Evolutionary conservation across 2,113 vertebrate genomes (phyloP).

Genomic region (Balaeniceps rex): DNA sequence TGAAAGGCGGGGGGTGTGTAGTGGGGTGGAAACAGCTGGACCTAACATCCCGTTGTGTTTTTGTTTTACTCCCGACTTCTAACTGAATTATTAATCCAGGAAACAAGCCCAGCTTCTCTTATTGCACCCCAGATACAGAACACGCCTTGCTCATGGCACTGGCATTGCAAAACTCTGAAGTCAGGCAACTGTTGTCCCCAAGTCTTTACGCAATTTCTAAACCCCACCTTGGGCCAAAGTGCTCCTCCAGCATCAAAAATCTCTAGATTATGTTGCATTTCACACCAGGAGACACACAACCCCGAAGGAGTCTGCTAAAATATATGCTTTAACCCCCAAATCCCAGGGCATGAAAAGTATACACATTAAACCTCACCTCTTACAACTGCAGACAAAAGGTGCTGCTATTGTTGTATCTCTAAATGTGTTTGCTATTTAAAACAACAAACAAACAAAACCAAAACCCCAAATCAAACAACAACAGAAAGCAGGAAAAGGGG

Average conservation of each 20-base stretch:
- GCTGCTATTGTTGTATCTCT: neutral
- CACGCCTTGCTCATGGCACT: neutral
- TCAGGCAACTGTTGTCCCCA: neutral
- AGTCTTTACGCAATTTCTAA: neutral
- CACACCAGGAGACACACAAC: neutral
- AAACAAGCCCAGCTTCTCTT: neutral
- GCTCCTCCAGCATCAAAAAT: neutral
- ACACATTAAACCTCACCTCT: accelerated
- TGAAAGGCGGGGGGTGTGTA: accelerated
- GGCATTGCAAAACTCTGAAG: neutral
- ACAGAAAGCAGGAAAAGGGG: no score
- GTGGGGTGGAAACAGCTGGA: neutral
- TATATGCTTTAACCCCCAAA: neutral
- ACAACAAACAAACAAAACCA: neutral
- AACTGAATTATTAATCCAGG: neutral
- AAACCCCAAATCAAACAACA: neutral
- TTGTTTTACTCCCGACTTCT: neutral
- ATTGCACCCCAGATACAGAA: neutral
- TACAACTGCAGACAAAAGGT: neutral
- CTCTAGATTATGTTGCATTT: neutral
- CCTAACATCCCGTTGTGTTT: neutral
- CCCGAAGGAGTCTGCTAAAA: neutral
- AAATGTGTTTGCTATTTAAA: neutral
- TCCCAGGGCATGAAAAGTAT: no score
- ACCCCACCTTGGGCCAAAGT: neutral